Evolutionary conservation across 2,888 invertebrate species (phyloP).

Genomic region (Caenorhabditis sp.): DNA sequence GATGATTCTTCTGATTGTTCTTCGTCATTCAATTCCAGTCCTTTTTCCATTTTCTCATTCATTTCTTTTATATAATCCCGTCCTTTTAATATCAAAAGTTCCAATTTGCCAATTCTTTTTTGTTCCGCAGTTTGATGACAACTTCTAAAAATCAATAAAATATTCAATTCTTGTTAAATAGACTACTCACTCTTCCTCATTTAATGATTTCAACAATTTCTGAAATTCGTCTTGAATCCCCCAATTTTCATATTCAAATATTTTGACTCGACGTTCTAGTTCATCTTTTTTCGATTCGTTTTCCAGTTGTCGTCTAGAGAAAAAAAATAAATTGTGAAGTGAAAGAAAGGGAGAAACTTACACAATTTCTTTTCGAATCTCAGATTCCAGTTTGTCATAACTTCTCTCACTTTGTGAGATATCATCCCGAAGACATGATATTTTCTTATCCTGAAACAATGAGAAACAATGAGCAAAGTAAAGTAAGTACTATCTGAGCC

Average conservation of each 20-base stretch:
- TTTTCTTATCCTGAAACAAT: conserved; percentile 26
- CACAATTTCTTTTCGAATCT: conserved; percentile 30
- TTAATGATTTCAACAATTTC: conserved; percentile 16
- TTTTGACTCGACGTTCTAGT: conserved; percentile 23
- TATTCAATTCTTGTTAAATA: too few relatives aligned
- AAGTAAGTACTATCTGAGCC: too few relatives aligned
- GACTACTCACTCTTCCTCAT: conserved; percentile 6
- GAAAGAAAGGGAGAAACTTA: conserved; percentile 4
- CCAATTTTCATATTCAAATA: conserved; percentile 34
- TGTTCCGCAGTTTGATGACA: neutral
- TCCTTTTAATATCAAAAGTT: conserved; percentile 19
- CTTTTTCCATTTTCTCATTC: conserved; percentile 9
- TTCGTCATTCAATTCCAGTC: neutral
- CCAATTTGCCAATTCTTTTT: conserved; percentile 20
- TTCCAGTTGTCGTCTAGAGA: conserved; percentile 22
- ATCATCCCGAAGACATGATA: conserved; percentile 22
- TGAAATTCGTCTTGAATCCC: conserved; percentile 36
- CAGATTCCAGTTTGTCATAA: conserved; percentile 24
- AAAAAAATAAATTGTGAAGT: conserved; percentile 1
- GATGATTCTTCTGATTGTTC: neutral
- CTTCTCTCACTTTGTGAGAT: conserved; percentile 31
- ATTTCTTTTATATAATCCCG: conserved; percentile 21
- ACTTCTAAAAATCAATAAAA: neutral
- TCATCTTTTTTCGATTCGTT: conserved; percentile 39
- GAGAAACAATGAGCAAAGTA: too few relatives aligned